These are phyloP conservation scores for Setophaga coronata DNA, from an alignment of 2,113 vertebrate species.

Conservation along the genomic window DNA sequence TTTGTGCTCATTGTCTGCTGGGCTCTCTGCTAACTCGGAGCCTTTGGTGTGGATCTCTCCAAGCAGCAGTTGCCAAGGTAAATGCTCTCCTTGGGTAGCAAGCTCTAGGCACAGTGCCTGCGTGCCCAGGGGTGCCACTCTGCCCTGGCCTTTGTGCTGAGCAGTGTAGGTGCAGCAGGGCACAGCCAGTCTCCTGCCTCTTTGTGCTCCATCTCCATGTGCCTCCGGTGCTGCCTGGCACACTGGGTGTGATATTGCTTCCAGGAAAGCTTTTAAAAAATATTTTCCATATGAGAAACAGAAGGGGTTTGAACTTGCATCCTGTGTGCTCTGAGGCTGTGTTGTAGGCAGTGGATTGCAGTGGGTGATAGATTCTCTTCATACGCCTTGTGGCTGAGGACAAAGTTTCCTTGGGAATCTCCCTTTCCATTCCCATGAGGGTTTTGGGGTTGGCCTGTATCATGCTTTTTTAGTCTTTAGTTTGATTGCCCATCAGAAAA, in stretches of 20 bases:
- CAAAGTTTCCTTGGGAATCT: neutral
- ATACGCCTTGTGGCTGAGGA: neutral
- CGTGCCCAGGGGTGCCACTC: neutral
- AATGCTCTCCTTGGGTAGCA: neutral
- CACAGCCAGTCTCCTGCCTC: neutral
- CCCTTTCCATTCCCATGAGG: neutral
- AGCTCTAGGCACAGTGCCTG: neutral
- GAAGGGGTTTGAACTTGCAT: neutral
- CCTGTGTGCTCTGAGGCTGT: neutral
- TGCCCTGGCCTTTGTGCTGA: neutral
- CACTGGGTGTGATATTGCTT: neutral
- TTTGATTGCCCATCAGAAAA: neutral
- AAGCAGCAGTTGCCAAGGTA: neutral
- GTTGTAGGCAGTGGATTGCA: neutral
- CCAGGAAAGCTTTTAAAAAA: neutral
- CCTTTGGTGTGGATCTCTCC: neutral
- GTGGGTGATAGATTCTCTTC: neutral
- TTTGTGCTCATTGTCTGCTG: neutral
- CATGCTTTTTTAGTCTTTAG: neutral
- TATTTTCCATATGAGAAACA: neutral
- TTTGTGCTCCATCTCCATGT: neutral
- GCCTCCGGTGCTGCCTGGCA: neutral
- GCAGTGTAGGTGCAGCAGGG: rapidly evolving
- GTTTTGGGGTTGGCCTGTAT: neutral
- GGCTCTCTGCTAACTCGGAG: neutral